Base-by-base conservation (phyloP, 1,140 invertebrate genomes). In the Chrysomallon squamiferum region DNA sequence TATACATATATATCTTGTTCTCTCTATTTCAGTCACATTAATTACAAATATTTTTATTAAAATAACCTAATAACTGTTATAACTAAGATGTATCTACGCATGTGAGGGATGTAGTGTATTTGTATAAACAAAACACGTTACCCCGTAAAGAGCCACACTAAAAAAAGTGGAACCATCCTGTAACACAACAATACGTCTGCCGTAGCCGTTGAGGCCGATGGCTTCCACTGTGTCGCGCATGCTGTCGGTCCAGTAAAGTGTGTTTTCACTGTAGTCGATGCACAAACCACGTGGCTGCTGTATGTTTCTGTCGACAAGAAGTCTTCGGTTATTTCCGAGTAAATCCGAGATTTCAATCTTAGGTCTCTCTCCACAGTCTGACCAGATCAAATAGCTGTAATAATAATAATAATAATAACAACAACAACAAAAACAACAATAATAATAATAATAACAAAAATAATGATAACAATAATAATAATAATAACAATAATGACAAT, bases 191-290 rank as follows among this genome's bases (percentile, higher is more conserved):
- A 73, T 67, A 45, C 68, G 45, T 58, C 77, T 61, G 22, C 63
- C 73, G 0, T 89, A 88, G 3, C 95, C 95, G 72, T 94, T 92
- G 81, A 95, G 92, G 52, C 90, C 91, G 0, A 93, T 89, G 0
- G 96, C 95, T 86, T 97, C 96, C 35, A 98, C 93, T 0, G 93
- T 95, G 79, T 96, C 95, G 7, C 97, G 85, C 71, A 94, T 91
- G 6, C 94, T 96, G 84, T 98, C 96, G 33, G 97, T 86, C 95
- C 95, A 98, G 81, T 97, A 98, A 0, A 98, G 85, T 80, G 96
- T 95, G 29, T 92, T 90, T 0, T 90, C 93, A 20, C 96, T 90
- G 93, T 95, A 97, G 84, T 98, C 96, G 71, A 96, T 95, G 0
- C 95, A 94, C 18, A 98, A 83, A 0, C 95, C 96, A 88, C 97